Percentiles rank a stretch among this genome's conserved stretches.
Conservation (phyloP, 2,888 invertebrate species). For the Lasioglossum pauxillum region DNA sequence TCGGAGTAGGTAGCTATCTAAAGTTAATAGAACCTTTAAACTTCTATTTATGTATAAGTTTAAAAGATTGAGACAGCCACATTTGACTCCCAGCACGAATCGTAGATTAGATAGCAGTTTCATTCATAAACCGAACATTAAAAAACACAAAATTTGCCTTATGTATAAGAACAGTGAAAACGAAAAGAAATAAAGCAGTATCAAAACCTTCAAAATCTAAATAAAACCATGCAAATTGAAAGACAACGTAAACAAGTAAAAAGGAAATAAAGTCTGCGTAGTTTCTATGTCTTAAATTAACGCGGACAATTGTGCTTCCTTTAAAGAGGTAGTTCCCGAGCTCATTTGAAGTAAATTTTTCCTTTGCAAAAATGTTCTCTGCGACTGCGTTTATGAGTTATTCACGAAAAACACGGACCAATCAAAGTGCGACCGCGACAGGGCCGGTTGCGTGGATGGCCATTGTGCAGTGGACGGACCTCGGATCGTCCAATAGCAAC, state of each 20-base stretch:
- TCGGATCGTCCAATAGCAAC: too few species aligned
- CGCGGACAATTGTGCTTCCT: too few species aligned
- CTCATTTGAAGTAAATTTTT: too few species aligned
- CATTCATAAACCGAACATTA: neutral
- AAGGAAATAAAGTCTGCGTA: too few species aligned
- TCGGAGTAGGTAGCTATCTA: neutral
- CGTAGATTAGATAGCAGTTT: neutral
- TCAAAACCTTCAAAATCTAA: neutral
- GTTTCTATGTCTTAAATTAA: too few species aligned
- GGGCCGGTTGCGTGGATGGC: too few species aligned
- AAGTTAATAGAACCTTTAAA: slow-evolving; percentile 2
- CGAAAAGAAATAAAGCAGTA: neutral
- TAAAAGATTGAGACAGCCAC: neutral
- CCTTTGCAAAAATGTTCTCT: too few species aligned
- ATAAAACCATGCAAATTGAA: neutral
- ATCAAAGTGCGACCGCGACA: too few species aligned
- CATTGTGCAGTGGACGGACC: too few species aligned
- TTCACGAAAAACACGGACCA: too few species aligned
- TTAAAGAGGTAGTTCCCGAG: too few species aligned
- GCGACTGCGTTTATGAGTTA: too few species aligned
- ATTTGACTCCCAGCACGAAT: neutral
- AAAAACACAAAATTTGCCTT: neutral
- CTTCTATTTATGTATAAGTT: neutral
- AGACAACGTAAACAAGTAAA: neutral
- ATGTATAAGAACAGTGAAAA: neutral